A percentile compares a stretch with the other conserved stretches of the same genome.
Evolutionary conservation across 1,140 invertebrate genomes (phyloP).

Genomic region (Drosophila parvula): DNA sequence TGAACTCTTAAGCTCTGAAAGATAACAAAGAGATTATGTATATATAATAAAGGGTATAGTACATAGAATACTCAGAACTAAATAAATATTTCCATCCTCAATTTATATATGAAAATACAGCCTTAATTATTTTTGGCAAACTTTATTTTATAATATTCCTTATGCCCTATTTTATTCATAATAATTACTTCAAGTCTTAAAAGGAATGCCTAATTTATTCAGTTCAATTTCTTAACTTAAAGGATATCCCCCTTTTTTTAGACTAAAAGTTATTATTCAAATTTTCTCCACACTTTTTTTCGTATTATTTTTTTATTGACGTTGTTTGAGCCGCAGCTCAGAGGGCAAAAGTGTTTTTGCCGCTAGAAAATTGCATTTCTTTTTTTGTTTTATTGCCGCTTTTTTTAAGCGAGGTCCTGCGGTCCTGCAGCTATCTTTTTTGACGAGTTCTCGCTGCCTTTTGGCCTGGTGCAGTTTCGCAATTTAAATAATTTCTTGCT

Average conservation of each 20-base stretch:
- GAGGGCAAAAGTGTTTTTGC: conserved; percentile 15
- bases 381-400: neutral
- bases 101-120: neutral
- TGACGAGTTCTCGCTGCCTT: conserved; percentile 34
- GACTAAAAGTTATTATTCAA: conserved; percentile 23
- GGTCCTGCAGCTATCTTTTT: conserved; percentile 21
- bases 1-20: no score
- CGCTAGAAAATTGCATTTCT: conserved; percentile 38
- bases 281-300: conserved; percentile 2
- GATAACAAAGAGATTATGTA: no score
- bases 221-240: neutral
- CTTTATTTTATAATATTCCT: neutral
- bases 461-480: conserved; percentile 49
- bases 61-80: no score
- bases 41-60: no score
- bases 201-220: neutral
- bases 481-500: conserved; percentile 69
- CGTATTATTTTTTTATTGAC: conserved; percentile 1
- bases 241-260: neutral
- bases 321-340: conserved; percentile 2
- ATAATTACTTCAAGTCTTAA: neutral
- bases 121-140: neutral
- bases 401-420: neutral
- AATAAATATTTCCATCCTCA: no score
- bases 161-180: no score